Conservation (phyloP, 1,140 invertebrate genomes). For the Cydia strobilella region DNA sequence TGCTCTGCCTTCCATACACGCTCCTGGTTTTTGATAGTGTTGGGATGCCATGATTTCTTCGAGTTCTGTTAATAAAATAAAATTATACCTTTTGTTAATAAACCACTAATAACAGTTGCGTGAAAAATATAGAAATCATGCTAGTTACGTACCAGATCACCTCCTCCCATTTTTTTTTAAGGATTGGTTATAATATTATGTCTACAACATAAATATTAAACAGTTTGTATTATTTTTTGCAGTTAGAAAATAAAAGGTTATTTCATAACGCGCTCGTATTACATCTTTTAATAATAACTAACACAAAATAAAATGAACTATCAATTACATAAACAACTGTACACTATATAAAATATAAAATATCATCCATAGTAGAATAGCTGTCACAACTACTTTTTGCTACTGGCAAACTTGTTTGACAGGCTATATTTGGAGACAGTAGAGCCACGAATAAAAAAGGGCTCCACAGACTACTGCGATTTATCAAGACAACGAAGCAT, state of each 20-base stretch:
- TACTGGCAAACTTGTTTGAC: too few species aligned
- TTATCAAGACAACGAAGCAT: too few species aligned
- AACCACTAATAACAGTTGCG: not conserved
- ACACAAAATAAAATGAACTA: too few species aligned
- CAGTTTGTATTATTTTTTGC: conserved; percentile 27
- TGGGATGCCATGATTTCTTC: conserved; percentile 91
- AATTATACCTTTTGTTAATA: not conserved
- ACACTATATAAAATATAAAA: too few species aligned
- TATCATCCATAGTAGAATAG: too few species aligned
- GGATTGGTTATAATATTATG: conserved; percentile 2
- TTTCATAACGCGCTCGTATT: not conserved
- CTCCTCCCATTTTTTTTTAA: conserved; percentile 78
- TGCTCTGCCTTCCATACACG: conserved; percentile 90
- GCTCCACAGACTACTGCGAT: too few species aligned
- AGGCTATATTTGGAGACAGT: too few species aligned
- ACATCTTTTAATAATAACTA: too few species aligned
- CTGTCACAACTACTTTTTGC: too few species aligned
- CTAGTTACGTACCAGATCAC: conserved; percentile 77
- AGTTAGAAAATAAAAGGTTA: conserved; percentile 12
- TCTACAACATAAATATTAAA: conserved; percentile 28
- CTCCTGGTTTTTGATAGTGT: conserved; percentile 89
- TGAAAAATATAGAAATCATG: not conserved
- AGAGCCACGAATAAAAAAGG: too few species aligned
- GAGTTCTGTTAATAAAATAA: conserved; percentile 81
- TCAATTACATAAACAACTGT: too few species aligned